These are phyloP conservation scores for Tachysurus vachellii DNA, from an alignment of 2,113 vertebrate species.

Conservation along the genomic window DNA sequence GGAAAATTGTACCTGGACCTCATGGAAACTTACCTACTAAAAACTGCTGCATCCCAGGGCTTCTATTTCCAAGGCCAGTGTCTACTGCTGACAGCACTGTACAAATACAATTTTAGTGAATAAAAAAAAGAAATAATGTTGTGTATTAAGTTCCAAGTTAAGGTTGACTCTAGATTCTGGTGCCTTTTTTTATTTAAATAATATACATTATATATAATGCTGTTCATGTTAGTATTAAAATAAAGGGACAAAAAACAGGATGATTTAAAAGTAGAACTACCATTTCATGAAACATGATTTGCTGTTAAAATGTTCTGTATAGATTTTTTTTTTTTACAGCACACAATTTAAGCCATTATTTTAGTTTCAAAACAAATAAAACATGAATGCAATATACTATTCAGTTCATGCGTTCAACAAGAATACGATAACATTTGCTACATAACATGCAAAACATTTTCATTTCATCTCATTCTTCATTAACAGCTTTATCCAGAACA, in stretches of 20 bases:
- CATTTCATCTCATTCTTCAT: not conserved
- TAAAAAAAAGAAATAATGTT: not conserved
- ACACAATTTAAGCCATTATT: not conserved
- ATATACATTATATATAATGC: constrained; percentile 4
- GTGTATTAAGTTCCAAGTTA: not conserved
- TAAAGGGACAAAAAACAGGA: not conserved
- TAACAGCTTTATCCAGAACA: not conserved
- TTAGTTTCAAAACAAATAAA: constrained; percentile 4
- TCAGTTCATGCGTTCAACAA: not conserved
- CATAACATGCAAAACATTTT: constrained; percentile 17
- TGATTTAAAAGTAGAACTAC: not conserved
- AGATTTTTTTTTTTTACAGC: not conserved
- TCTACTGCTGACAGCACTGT: not conserved
- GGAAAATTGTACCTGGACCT: not conserved
- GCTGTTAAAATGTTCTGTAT: too few relatives aligned
- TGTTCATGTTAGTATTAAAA: not conserved
- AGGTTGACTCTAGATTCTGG: not conserved
- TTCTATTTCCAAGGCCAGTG: not conserved
- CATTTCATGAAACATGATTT: constrained; percentile 2
- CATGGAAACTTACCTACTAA: not conserved
- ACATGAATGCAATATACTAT: not conserved
- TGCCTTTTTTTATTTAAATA: constrained; percentile 2
- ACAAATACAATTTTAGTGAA: not conserved
- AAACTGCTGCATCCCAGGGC: not conserved
- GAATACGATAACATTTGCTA: constrained; percentile 17